A percentile compares a stretch with the other conserved stretches of the same genome.
Conservation (phyloP, 2,113 vertebrate species). For the Diadophis punctatus region DNA sequence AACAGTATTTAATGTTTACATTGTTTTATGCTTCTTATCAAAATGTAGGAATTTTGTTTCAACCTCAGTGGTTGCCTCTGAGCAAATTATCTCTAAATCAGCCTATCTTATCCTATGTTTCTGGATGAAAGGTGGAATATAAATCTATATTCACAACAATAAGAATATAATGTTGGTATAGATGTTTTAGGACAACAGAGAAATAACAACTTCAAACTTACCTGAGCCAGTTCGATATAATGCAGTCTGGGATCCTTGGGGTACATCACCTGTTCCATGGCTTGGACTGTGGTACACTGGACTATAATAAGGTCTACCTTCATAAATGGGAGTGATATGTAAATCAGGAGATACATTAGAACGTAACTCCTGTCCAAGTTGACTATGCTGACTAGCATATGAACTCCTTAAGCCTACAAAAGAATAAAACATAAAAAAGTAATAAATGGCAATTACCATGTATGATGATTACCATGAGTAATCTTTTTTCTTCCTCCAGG, state of each 20-base stretch:
- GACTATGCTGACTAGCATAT: constrained; percentile 92
- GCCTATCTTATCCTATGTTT: not conserved
- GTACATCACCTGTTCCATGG: constrained; percentile 73
- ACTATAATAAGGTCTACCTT: constrained; percentile 88
- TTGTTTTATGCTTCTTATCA: not conserved
- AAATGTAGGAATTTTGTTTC: not conserved
- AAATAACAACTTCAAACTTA: constrained; percentile 47
- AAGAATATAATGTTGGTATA: not conserved
- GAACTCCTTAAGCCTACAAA: constrained; percentile 84
- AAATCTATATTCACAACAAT: not conserved
- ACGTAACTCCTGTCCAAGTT: constrained; percentile 83
- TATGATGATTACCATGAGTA: not conserved
- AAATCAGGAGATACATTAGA: constrained; percentile 87
- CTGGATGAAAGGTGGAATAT: not conserved
- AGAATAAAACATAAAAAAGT: constrained; percentile 20
- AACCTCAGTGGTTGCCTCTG: not conserved
- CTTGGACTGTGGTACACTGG: constrained; percentile 88
- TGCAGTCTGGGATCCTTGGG: constrained; percentile 79
- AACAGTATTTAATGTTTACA: not conserved
- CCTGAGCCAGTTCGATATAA: constrained; percentile 86
- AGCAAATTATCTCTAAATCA: not conserved
- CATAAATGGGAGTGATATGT: constrained; percentile 93
- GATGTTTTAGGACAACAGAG: too few species aligned
- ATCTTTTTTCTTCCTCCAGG: not conserved
- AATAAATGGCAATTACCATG: not conserved